Evolutionary conservation across 2,888 invertebrate genomes (phyloP).

Genomic region (Phlogophora meticulosa): DNA sequence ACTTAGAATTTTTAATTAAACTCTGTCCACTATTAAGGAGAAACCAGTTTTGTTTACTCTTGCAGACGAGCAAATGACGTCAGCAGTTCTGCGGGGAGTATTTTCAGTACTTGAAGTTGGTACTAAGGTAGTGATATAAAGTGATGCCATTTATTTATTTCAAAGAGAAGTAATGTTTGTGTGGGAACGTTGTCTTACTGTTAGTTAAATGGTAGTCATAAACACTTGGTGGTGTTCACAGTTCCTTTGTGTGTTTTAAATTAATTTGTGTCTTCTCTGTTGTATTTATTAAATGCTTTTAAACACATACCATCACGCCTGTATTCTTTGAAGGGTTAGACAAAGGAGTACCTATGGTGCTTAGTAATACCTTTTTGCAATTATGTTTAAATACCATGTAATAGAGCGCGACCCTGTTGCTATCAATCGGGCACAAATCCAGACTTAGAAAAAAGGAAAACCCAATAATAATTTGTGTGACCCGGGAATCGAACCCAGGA

Average conservation of each 20-base stretch:
- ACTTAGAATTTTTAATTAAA: constrained; percentile 27
- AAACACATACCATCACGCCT: too few relatives aligned
- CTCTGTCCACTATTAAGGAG: constrained; percentile 27
- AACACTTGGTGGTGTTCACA: constrained; percentile 11
- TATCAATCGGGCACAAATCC: too few relatives aligned
- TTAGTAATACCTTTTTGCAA: too few relatives aligned
- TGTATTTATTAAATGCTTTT: too few relatives aligned
- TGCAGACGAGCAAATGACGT: constrained; percentile 20
- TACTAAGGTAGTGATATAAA: constrained; percentile 15
- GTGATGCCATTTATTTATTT: constrained; percentile 15
- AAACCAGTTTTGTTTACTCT: constrained; percentile 36
- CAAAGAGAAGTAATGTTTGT: neutral
- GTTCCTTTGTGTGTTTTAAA: constrained; percentile 1
- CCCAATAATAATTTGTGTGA: too few relatives aligned
- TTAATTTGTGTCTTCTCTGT: neutral
- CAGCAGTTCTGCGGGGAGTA: neutral
- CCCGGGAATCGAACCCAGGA: too few relatives aligned
- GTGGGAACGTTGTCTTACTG: neutral
- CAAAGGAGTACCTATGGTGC: too few relatives aligned
- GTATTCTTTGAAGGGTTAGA: too few relatives aligned
- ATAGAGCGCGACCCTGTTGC: too few relatives aligned
- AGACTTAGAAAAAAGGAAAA: too few relatives aligned
- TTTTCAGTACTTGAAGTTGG: constrained; percentile 4
- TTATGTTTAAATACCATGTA: too few relatives aligned
- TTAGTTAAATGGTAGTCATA: constrained; percentile 12